Conservation (phyloP, 92 coral and sea anemone species). For the Anthopleura xanthogrammica region DNA sequence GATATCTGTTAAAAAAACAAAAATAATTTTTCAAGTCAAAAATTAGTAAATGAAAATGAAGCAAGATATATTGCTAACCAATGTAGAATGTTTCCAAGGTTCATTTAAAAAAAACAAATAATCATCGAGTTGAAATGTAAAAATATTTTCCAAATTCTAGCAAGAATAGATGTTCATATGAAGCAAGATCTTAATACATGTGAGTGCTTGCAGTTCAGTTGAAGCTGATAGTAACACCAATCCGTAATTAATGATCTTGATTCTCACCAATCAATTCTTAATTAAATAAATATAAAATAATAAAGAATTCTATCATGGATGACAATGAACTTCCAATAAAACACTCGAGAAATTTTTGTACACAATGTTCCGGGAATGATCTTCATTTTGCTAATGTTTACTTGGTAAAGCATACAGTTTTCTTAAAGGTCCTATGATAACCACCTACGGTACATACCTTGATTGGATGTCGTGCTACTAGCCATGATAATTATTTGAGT, state of each 20-base stretch:
- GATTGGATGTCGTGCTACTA: neutral
- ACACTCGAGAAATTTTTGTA: too few species aligned
- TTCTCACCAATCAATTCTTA: neutral
- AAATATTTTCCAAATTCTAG: too few species aligned
- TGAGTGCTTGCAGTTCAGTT: neutral
- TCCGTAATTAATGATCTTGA: neutral
- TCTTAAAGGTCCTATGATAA: neutral
- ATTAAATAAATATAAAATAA: neutral
- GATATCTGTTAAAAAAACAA: conserved; percentile 2
- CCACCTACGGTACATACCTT: conserved; percentile 4
- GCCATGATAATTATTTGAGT: neutral
- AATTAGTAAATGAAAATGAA: neutral
- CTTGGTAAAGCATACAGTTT: neutral
- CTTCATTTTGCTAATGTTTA: neutral
- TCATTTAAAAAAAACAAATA: neutral
- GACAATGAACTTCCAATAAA: neutral
- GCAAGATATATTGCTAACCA: neutral
- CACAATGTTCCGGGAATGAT: too few species aligned
- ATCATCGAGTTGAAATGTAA: neutral
- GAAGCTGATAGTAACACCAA: neutral
- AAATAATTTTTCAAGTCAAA: neutral
- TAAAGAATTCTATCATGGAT: neutral
- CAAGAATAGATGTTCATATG: neutral
- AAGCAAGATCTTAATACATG: neutral
- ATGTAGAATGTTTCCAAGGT: neutral